Evolutionary conservation across 1,140 invertebrate genomes (phyloP).

Genomic region (Neelides sp.): DNA sequence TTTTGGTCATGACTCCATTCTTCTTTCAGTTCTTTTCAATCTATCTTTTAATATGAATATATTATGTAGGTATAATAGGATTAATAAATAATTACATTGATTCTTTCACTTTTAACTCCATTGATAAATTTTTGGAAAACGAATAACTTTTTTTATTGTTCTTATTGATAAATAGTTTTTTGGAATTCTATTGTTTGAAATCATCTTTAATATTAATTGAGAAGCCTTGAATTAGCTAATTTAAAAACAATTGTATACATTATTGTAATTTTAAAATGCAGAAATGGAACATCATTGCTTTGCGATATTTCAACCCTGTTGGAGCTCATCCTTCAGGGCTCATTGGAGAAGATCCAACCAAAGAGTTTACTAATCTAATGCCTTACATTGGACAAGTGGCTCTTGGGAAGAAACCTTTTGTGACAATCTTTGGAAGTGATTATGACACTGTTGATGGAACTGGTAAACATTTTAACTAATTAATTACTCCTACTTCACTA

Average conservation of each 20-base stretch:
- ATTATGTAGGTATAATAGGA: too few relatives aligned
- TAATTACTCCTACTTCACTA: conserved; percentile 5
- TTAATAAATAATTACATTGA: too few relatives aligned
- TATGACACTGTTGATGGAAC: conserved; percentile 84
- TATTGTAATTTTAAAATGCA: too few relatives aligned
- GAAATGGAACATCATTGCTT: conserved; percentile 76
- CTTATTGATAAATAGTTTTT: background rate
- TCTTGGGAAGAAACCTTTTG: conserved; percentile 57
- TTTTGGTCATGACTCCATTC: too few relatives aligned
- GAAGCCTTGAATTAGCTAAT: too few relatives aligned
- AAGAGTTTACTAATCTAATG: conserved; percentile 79
- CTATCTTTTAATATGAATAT: too few relatives aligned
- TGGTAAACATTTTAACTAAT: conserved; percentile 41
- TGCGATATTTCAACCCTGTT: conserved; percentile 88
- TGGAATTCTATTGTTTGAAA: background rate
- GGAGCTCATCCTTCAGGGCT: conserved; percentile 76
- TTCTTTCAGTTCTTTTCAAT: too few relatives aligned
- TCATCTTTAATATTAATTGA: background rate
- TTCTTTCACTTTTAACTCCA: background rate
- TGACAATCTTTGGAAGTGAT: conserved; percentile 75
- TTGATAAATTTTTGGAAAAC: background rate
- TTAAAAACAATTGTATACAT: too few relatives aligned
- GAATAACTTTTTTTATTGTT: background rate
- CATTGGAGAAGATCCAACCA: conserved; percentile 78
- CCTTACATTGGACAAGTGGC: conserved; percentile 63